Evolutionary conservation across 2,113 vertebrate genomes (phyloP), one percentile per base, ranked within the genome.

Genomic region (Marmota flaviventris): DNA sequence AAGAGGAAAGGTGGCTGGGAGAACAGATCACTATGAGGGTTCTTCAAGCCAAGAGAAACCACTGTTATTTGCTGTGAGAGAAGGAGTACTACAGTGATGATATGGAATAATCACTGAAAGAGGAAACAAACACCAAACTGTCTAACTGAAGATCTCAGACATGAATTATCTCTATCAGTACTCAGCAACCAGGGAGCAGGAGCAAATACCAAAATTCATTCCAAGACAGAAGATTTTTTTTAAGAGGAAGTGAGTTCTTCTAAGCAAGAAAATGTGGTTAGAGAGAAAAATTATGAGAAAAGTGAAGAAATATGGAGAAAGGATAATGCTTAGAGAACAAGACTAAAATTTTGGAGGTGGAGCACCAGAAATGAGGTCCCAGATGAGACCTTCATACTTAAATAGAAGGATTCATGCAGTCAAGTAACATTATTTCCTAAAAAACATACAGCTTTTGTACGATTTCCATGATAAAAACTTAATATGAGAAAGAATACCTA

Each of bases 381-480:
- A 77, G 77, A 53, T 25, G 63, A 48, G 14, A 78, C 48, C 72
- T 32, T 84, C n/a, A 75, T 4, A 61, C 10, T 76, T 56, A 39
- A 48, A 25, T 18, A 78, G n/a, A 91, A 70, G 32, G n/a, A 95
- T 45, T 45, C 45, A 45, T 37, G 37, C 3, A 72, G 63, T 37
- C n/a, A 87, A 76, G 16, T 85, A 69, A 91, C 34, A 22, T 32
- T 25, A 29, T 65, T 29, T 29, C 25, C 63, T 27, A 27, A 10
- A 65, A 65, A 65, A 65, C 56, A 25, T 45, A 63, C 1, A 85
- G 24, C 51, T 85, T 93, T 89, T 95, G 53, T 83, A 24, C 9
- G 78, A 65, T 78, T 92, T 86, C 32, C 42, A 78, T 73, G 45
- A 67, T 73, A 13, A 91, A 85, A 94, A 45, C 51, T 83, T 69